Evolutionary conservation across 1,140 invertebrate genomes (phyloP).

Genomic region (Rhynchophorus ferrugineus): DNA sequence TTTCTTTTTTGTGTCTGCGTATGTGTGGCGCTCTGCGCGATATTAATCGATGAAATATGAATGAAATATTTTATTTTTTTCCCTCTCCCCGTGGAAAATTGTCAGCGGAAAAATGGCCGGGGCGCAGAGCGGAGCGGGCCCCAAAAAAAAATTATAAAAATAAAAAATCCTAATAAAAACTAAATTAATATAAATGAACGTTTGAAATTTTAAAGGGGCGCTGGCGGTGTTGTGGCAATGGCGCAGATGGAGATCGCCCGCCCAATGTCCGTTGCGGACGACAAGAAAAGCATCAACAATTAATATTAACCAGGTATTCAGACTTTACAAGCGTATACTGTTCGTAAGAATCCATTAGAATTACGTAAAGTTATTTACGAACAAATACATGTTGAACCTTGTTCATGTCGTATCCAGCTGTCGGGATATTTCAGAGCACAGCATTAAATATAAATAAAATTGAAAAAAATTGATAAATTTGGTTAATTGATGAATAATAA

Average conservation of each 20-base stretch:
- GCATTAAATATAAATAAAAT: too few species aligned
- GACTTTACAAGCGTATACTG: too few species aligned
- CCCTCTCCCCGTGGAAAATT: background rate
- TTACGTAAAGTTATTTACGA: too few species aligned
- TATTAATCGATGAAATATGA: slow-evolving; percentile 27
- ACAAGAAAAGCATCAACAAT: background rate
- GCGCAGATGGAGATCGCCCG: background rate
- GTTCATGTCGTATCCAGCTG: too few species aligned
- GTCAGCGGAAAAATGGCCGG: background rate
- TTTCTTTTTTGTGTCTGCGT: slow-evolving; percentile 18
- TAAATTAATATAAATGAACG: slow-evolving; percentile 21
- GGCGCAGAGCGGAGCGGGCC: slow-evolving; percentile 13
- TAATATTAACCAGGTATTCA: too few species aligned
- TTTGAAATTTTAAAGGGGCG: slow-evolving; percentile 13
- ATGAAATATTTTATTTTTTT: slow-evolving; percentile 26
- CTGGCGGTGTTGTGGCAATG: background rate
- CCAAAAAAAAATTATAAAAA: slow-evolving; percentile 11
- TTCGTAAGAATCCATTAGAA: too few species aligned
- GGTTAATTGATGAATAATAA: too few species aligned
- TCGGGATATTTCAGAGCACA: too few species aligned
- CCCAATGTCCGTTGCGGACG: background rate
- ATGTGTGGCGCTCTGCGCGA: slow-evolving; percentile 13
- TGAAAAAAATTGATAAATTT: too few species aligned
- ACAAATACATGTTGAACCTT: too few species aligned
- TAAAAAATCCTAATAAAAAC: slow-evolving; percentile 13